Percentiles rank a stretch among this genome's conserved stretches.
These are phyloP conservation scores for Lagodon rhomboides DNA, from an alignment of 2,797 vertebrate species.

Conservation along the genomic window DNA sequence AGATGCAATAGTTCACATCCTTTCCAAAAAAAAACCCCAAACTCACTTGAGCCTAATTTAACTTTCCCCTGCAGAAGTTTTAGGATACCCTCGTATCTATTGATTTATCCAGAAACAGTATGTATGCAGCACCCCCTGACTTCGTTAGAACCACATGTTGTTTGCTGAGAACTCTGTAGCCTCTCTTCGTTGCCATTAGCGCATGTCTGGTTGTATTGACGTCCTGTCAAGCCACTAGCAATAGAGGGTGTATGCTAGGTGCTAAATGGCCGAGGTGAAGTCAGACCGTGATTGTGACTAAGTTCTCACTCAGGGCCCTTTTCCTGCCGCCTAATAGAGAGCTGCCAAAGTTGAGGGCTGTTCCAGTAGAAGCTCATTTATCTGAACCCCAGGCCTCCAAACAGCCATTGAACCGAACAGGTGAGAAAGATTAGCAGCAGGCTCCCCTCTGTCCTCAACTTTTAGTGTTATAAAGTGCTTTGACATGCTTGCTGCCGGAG, in stretches of 20 bases:
- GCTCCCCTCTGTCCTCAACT: background rate
- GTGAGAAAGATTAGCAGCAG: constrained; percentile 8
- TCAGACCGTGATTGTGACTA: constrained; percentile 57
- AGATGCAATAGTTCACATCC: constrained; percentile 8
- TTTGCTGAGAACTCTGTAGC: constrained; percentile 58
- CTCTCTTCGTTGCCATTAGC: constrained; percentile 70
- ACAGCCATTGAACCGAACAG: constrained; percentile 13
- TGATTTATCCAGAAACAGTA: constrained; percentile 40
- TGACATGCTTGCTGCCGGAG: background rate
- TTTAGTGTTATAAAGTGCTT: background rate
- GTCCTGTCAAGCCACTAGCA: constrained; percentile 64
- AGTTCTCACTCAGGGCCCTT: constrained; percentile 59
- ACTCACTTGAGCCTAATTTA: constrained; percentile 35
- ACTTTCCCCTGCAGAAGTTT: constrained; percentile 32
- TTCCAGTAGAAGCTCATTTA: constrained; percentile 58
- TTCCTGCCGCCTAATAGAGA: constrained; percentile 70
- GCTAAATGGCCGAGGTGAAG: constrained; percentile 65
- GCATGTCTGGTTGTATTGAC: constrained; percentile 69
- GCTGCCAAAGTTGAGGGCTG: constrained; percentile 68
- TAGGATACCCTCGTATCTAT: constrained; percentile 43
- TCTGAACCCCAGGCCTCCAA: constrained; percentile 36
- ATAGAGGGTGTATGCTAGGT: constrained; percentile 46
- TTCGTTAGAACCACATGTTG: constrained; percentile 30
- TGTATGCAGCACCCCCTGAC: constrained; percentile 18
- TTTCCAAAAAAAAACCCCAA: constrained; percentile 1